Evolutionary conservation across 2,888 invertebrate species (phyloP), one percentile per base, ranked within the genome.

Genomic region (Cancer borealis): DNA sequence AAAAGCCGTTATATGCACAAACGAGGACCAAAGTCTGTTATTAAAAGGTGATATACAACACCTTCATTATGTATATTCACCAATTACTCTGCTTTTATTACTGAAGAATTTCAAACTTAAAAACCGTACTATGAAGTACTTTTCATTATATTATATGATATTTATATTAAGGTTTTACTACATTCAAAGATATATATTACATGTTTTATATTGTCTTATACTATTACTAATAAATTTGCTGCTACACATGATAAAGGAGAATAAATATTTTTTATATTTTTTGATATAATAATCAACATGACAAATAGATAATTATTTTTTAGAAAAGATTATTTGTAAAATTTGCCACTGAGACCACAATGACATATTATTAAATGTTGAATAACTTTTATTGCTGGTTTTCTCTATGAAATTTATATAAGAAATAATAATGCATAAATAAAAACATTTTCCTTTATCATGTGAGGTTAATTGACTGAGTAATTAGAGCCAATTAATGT

Each of bases 21-120:
- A 54, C 12, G 89, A 92, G 30, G 91, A 54, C 88, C 93, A 91
- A 45, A 93, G 92, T 94, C 88, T 90, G 60, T 54, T 54, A 73
- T 91, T 84, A 94, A 54, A 92, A 46, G 49, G 49, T 60, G 87
- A 79, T 90, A 39, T 39, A 84, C 46, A 92, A 30, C 60, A 30
- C 54, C n/a, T 93, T 17, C 46, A 89, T 54, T 30, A 39, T 54
- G 60, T 54, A 17, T 39, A 60, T 17, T 87, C 45, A 45, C 30
- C 88, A 60, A 39, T 2, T 54, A 84, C 79, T 39, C 84, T 39
- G 84, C 17, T 14, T 49, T 87, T 49, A 92, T 88, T 45, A 73
- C 73, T 39, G 46, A 5, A 91, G n/a, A 46, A 90, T 90, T 26
- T 60, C n/a, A 21, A 49, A 39, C 84, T 17, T 84, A 10, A 39